phyloP scores from a whole-genome alignment of 1,140 invertebrate genomes.

The Drosophila tristis region DNA sequence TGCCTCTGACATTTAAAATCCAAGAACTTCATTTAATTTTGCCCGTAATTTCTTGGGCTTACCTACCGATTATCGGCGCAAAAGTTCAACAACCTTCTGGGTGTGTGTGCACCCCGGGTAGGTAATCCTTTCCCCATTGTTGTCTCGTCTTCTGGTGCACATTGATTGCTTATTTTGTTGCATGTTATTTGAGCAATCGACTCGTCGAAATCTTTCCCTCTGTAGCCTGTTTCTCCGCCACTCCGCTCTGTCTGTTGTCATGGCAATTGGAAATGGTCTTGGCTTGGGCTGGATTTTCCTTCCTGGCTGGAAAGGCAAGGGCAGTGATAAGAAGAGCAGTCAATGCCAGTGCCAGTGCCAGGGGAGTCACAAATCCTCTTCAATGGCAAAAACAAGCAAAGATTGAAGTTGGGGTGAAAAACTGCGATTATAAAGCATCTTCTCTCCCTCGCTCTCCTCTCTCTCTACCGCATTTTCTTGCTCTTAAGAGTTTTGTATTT shows the following conservation, averaged over 20 bases:
- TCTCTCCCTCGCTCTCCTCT: too few relatives aligned
- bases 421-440: not conserved
- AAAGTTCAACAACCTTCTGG: constrained; percentile 13
- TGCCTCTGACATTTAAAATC: not conserved
- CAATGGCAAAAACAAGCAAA: not conserved
- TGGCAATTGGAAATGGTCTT: constrained; percentile 32
- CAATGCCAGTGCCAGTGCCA: constrained; percentile 7
- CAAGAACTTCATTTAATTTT: not conserved
- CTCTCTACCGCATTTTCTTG: not conserved
- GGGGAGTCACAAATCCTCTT: constrained; percentile 24
- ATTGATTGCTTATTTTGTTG: constrained; percentile 60
- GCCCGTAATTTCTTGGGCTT: not conserved
- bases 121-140: constrained; percentile 31
- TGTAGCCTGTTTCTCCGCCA: not conserved
- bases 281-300: too few relatives aligned
- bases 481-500: not conserved
- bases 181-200: constrained; percentile 63
- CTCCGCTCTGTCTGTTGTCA: constrained; percentile 53
- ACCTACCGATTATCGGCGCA: not conserved
- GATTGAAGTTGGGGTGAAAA: not conserved
- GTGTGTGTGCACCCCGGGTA: not conserved
- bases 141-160: constrained; percentile 16
- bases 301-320: not conserved
- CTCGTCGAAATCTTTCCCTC: constrained; percentile 31
- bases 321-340: constrained; percentile 16